phyloP scores from a whole-genome alignment of 2,113 vertebrate species.

The Mirounga angustirostris region DNA sequence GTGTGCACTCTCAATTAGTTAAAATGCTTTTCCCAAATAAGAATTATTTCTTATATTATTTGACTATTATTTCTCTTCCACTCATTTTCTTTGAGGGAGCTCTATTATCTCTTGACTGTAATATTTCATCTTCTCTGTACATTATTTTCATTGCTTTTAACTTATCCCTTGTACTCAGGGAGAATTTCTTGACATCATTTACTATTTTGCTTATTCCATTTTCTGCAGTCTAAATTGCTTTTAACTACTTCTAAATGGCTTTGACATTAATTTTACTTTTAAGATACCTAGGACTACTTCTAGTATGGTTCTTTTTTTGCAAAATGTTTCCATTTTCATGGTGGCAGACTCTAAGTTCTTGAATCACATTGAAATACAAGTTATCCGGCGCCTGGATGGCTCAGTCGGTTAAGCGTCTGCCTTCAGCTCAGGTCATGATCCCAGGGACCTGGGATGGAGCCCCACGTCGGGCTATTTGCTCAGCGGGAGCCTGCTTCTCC shows the following conservation, averaged over 20 bases:
- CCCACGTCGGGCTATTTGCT: no score
- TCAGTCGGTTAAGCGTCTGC: no score
- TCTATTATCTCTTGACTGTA: not conserved
- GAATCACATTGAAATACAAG: not conserved
- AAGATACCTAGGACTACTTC: not conserved
- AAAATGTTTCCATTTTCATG: not conserved
- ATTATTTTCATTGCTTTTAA: not conserved
- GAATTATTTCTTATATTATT: not conserved
- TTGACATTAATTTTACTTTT: not conserved
- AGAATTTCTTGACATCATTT: conserved; percentile 4
- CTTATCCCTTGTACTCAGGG: not conserved
- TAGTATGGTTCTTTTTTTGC: not conserved
- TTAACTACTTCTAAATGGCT: not conserved
- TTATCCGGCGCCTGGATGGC: no score
- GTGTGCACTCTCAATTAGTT: not conserved
- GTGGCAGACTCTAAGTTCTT: not conserved
- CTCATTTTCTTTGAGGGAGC: not conserved
- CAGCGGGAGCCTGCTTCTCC: no score
- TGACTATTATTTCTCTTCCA: not conserved
- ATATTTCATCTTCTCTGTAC: not conserved
- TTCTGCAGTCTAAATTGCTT: not conserved
- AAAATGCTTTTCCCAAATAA: conserved; percentile 16
- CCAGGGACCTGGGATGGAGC: no score
- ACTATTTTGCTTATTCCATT: not conserved
- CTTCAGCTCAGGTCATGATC: no score